phyloP scores from a whole-genome alignment of 92 coral and sea anemone species.

The Umimayanthus chanpuru region DNA sequence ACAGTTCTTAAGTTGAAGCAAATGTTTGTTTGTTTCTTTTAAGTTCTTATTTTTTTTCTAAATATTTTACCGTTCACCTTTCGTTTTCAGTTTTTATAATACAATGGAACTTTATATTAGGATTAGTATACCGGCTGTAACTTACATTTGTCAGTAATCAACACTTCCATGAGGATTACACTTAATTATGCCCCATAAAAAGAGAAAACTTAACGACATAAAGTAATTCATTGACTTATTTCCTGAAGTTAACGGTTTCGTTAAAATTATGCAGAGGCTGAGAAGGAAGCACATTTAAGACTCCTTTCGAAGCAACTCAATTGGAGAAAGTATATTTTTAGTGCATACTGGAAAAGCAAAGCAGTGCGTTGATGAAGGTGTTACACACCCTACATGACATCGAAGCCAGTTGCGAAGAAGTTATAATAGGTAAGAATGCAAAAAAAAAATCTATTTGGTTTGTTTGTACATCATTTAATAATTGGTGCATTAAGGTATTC shows the following conservation, averaged over 20 bases:
- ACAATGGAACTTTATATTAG: neutral
- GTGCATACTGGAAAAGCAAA: neutral
- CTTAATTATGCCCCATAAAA: neutral
- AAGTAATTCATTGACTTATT: neutral
- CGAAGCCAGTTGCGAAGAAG: neutral
- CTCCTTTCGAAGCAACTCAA: neutral
- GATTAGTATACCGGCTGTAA: neutral
- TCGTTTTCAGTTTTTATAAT: neutral
- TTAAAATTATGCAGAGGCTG: neutral
- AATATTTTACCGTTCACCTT: neutral
- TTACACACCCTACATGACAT: neutral
- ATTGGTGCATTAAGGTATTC: neutral
- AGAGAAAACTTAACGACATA: neutral
- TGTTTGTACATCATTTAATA: neutral
- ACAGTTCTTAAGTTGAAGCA: neutral
- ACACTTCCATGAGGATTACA: neutral
- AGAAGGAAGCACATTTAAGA: neutral
- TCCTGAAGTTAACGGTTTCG: conserved; percentile 3
- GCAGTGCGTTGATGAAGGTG: neutral
- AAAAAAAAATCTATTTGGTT: neutral
- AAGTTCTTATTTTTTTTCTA: neutral
- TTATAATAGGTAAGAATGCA: neutral
- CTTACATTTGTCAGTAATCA: conserved; percentile 1
- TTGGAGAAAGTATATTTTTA: neutral
- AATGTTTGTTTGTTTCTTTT: neutral